Evolutionary conservation across 2,888 invertebrate species (phyloP), one percentile per base, ranked within the genome.

Genomic region (Diaprepes abbreviatus): DNA sequence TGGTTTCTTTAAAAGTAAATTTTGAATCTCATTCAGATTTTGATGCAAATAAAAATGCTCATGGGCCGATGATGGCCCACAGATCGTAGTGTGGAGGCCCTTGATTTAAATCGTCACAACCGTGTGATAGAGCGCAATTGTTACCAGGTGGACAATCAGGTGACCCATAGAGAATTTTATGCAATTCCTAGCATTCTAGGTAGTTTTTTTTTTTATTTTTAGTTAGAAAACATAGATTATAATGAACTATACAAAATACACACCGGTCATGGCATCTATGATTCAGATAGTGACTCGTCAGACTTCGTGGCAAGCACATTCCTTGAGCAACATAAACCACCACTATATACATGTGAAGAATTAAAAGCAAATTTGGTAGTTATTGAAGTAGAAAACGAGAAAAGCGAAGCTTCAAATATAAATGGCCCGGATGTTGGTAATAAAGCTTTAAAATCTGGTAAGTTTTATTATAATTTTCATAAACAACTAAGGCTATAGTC

Each of bases 171-270:
- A n/a, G n/a, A n/a, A n/a, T n/a, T n/a, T n/a, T n/a, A n/a, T n/a
- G n/a, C n/a, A n/a, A n/a, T n/a, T n/a, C n/a, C n/a, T n/a, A n/a
- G n/a, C n/a, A n/a, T n/a, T n/a, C n/a, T n/a, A n/a, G n/a, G n/a
- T n/a, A n/a, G n/a, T n/a, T n/a, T n/a, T n/a, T n/a, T n/a, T n/a
- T 40, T 4, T 17, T 5, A 16, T 16, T 40, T 17, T 40, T 7
- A 40, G 40, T 9, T 17, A 40, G 40, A 6, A 6, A n/a, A n/a
- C n/a, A 1, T 17, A 19, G n/a, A n/a, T 14, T 43, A 43, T 43
- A 21, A 19, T 21, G 43, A 43, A 21, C 43, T 43, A n/a, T 43
- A 43, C 43, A 43, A 43, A 43, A 19, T 43, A 21, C 43, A 43
- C n/a, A 43, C 43, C n/a, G 19, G 43, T n/a, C 21, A 43, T 21